Conservation (phyloP, 2,888 invertebrate genomes). For the Glyphotaelius pellucidus region DNA sequence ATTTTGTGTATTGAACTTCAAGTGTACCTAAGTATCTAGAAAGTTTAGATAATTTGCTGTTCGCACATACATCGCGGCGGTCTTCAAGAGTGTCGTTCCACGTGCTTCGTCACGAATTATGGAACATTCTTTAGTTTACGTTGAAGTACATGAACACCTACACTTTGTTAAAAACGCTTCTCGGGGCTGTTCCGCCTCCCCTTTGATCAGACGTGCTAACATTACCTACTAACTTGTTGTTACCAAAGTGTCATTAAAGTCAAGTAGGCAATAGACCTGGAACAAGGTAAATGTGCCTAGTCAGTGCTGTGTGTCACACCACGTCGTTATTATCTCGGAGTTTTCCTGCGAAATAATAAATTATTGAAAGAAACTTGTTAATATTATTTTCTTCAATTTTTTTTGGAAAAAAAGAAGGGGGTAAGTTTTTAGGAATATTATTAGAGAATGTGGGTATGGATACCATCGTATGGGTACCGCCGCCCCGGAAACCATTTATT, state of each 20-base stretch:
- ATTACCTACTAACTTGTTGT: background rate
- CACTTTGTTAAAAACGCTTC: background rate
- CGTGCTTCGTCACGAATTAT: background rate
- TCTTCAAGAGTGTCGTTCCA: background rate
- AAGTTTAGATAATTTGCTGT: background rate
- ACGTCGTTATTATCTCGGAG: background rate
- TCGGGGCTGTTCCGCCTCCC: background rate
- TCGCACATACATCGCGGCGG: background rate
- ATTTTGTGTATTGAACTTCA: background rate
- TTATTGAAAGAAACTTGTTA: too few relatives aligned
- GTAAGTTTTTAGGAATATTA: too few relatives aligned
- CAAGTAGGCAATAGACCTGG: background rate
- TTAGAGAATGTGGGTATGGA: too few relatives aligned
- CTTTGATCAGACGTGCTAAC: background rate
- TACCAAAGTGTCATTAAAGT: background rate
- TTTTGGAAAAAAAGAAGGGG: too few relatives aligned
- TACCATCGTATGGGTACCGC: too few relatives aligned
- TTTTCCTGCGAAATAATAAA: background rate
- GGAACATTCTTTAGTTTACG: background rate
- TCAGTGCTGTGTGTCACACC: background rate
- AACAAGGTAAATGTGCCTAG: background rate
- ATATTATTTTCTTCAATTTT: too few relatives aligned
- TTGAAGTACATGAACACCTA: background rate
- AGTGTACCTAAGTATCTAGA: background rate
- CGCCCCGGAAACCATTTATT: too few relatives aligned